A percentile compares a stretch with the other conserved stretches of the same genome.
Conservation (phyloP, 2,113 vertebrate genomes). For the Carollia perspicillata region DNA sequence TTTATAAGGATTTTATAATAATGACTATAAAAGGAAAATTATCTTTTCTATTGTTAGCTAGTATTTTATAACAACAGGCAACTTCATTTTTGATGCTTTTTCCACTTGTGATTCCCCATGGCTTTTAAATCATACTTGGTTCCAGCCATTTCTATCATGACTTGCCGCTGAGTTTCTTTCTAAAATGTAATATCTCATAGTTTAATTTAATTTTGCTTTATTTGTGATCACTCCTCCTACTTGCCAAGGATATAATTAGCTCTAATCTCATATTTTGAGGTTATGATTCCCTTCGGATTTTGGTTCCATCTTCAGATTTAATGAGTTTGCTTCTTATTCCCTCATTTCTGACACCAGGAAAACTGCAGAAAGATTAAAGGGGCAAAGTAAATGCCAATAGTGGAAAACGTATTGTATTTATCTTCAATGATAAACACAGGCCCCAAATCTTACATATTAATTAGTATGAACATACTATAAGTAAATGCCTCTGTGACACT, state of each 20-base stretch:
- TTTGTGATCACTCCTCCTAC: neutral
- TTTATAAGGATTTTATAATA: neutral
- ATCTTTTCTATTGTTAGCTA: neutral
- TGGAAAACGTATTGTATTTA: neutral
- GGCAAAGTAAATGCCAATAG: neutral
- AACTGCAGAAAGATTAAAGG: neutral
- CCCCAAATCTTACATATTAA: neutral
- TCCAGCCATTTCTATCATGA: neutral
- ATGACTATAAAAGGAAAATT: neutral
- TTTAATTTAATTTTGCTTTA: slow-evolving; percentile 7
- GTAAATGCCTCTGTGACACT: neutral
- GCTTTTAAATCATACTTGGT: neutral
- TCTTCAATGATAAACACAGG: neutral
- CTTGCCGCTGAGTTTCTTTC: neutral
- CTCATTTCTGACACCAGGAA: neutral
- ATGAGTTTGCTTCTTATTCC: neutral
- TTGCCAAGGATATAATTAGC: slow-evolving; percentile 18
- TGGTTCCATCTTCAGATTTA: neutral
- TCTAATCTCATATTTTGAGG: neutral
- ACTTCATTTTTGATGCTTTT: slow-evolving; percentile 1
- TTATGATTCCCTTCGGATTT: neutral
- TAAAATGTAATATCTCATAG: neutral
- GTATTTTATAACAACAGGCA: neutral
- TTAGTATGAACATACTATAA: neutral
- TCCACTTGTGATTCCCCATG: neutral